Percentiles rank a stretch among this genome's conserved stretches.
Conservation (phyloP, 1,140 invertebrate species). For the Drosophila simulans region DNA sequence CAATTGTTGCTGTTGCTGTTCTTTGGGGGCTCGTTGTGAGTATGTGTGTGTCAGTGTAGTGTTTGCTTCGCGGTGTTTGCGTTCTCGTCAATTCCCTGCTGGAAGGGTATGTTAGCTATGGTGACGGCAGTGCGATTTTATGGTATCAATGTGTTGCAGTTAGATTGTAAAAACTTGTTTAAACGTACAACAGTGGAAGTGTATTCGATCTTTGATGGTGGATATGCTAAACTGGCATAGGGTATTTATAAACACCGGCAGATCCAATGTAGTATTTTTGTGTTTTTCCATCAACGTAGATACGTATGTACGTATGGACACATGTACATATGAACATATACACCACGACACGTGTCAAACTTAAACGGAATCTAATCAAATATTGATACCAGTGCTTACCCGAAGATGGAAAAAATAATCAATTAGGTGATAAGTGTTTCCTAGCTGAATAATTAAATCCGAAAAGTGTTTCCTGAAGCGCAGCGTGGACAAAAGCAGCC, state of each 20-base stretch:
- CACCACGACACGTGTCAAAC: too few relatives aligned
- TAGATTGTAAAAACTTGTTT: too few relatives aligned
- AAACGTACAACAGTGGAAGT: neutral
- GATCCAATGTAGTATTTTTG: constrained; percentile 8
- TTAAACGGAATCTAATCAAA: constrained; percentile 3
- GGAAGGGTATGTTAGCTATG: neutral
- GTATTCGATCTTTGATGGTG: neutral
- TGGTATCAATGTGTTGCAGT: too few relatives aligned
- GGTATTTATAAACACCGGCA: constrained; percentile 27
- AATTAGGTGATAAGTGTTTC: neutral
- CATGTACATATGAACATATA: neutral
- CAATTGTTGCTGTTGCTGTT: constrained; percentile 18
- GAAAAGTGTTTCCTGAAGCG: neutral
- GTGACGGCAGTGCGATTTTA: neutral
- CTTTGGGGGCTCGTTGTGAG: constrained; percentile 32
- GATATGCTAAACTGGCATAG: neutral
- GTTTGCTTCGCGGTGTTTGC: constrained; percentile 35
- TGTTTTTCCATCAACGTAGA: constrained; percentile 15
- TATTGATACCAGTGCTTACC: neutral
- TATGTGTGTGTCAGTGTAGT: constrained; percentile 10
- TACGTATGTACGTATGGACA: constrained; percentile 18
- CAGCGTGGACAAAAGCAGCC: neutral
- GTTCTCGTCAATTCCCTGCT: neutral
- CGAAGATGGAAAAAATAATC: neutral
- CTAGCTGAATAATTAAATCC: neutral